Percentiles rank a stretch among this genome's conserved stretches.
These are phyloP conservation scores for Napeogenes inachia DNA, from an alignment of 2,888 invertebrate genomes.

Conservation along the genomic window DNA sequence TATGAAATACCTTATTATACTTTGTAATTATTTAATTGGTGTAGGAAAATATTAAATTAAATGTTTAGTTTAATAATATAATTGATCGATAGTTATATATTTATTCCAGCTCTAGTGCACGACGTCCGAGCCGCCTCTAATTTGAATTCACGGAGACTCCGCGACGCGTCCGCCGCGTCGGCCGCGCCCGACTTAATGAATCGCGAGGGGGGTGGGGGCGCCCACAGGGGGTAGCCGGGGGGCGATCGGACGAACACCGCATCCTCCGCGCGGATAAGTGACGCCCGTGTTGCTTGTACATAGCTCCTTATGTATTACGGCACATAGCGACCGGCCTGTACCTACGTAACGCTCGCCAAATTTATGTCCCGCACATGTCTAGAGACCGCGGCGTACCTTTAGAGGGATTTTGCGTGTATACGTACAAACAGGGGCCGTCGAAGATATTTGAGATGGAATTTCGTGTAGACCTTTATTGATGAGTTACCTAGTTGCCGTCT, in stretches of 20 bases:
- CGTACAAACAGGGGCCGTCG: slow-evolving; percentile 62
- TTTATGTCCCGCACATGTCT: slow-evolving; percentile 78
- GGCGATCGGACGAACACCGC: slow-evolving; percentile 74
- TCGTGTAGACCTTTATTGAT: slow-evolving; percentile 70
- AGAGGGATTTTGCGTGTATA: slow-evolving; percentile 77
- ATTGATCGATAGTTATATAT: slow-evolving; percentile 25
- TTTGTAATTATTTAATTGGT: background rate
- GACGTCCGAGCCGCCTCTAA: slow-evolving; percentile 76
- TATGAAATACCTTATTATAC: too few species aligned
- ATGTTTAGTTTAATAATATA: slow-evolving; percentile 8
- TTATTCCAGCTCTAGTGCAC: slow-evolving; percentile 54
- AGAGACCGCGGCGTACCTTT: slow-evolving; percentile 76
- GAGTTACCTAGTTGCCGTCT: slow-evolving; percentile 39
- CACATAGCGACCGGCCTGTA: slow-evolving; percentile 71
- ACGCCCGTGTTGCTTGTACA: slow-evolving; percentile 75
- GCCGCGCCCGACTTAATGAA: slow-evolving; percentile 78
- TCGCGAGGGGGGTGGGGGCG: slow-evolving; percentile 47
- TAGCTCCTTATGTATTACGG: slow-evolving; percentile 67
- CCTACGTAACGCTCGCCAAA: slow-evolving; percentile 75
- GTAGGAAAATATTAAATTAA: background rate
- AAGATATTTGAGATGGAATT: slow-evolving; percentile 73
- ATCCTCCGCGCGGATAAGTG: slow-evolving; percentile 77
- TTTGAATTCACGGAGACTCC: slow-evolving; percentile 78
- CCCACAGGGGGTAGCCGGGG: slow-evolving; percentile 50
- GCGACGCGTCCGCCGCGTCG: slow-evolving; percentile 76